phyloP scores from a whole-genome alignment of 2,797 vertebrate species.

The Perodicticus potto region DNA sequence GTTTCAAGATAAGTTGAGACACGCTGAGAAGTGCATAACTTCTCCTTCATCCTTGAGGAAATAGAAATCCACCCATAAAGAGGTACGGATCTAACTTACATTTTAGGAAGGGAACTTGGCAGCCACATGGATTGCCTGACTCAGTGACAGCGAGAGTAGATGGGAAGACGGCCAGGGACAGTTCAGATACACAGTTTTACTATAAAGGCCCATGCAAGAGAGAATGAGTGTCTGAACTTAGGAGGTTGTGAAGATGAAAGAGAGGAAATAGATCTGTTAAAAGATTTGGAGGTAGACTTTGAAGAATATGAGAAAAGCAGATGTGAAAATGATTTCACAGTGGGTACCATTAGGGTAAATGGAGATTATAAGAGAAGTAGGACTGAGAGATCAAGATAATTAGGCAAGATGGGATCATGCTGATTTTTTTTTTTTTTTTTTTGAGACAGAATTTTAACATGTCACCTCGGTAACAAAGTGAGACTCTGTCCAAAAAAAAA shows the following conservation, averaged over 20 bases:
- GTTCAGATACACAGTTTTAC: not conserved
- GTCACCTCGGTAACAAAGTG: too few species aligned
- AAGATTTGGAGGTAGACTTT: slow-evolving; percentile 27
- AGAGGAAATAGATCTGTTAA: not conserved
- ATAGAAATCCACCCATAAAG: not conserved
- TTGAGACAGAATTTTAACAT: too few species aligned
- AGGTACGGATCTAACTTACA: not conserved
- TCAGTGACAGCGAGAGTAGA: not conserved
- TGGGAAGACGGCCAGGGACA: not conserved
- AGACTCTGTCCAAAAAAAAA: not conserved
- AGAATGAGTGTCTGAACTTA: not conserved
- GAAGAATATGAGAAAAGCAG: not conserved
- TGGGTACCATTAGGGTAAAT: not conserved
- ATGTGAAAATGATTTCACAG: not conserved
- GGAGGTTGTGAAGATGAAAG: not conserved
- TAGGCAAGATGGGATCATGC: not conserved
- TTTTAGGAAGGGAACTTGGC: not conserved
- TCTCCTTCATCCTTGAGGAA: not conserved
- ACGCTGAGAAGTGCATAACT: not conserved
- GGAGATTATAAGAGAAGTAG: not conserved
- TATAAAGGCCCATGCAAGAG: not conserved
- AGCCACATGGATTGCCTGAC: not conserved
- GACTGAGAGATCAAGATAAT: not conserved
- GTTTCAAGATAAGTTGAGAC: slow-evolving; percentile 37
- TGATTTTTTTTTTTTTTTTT: not conserved